These are phyloP conservation scores for Buphagus erythrorhynchus DNA, from an alignment of 2,797 vertebrate genomes.

Conservation along the genomic window DNA sequence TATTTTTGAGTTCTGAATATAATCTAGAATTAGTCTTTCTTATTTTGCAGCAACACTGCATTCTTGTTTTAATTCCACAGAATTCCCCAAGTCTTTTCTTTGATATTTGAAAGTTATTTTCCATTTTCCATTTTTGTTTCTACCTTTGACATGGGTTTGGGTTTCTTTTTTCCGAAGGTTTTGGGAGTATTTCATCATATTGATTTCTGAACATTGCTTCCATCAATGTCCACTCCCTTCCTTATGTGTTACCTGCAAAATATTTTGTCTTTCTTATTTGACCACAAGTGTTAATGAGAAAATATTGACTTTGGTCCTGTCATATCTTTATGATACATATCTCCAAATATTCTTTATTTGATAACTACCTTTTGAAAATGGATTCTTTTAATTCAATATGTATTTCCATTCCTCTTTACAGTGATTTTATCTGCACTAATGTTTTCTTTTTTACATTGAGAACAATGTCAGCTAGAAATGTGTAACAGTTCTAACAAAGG, in stretches of 20 bases:
- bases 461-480: not conserved
- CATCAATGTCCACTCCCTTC: not conserved
- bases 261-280: not conserved
- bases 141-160: not conserved
- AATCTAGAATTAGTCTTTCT: not conserved
- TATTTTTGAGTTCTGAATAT: not conserved
- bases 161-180: not conserved
- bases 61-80: not conserved
- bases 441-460: not conserved
- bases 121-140: not conserved
- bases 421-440: not conserved
- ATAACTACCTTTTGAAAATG: not conserved
- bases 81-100: not conserved
- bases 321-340: not conserved
- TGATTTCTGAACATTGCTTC: not conserved
- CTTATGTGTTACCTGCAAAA: not conserved
- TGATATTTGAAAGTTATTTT: not conserved
- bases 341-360: not conserved
- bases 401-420: not conserved
- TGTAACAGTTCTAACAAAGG: not conserved
- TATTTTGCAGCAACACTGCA: not conserved
- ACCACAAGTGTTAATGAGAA: not conserved
- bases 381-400: not conserved
- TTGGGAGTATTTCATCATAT: not conserved
- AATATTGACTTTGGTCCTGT: not conserved